These are phyloP conservation scores for Sinopyrophorus schimmeli DNA, from an alignment of 2,888 invertebrate species.

Conservation along the genomic window DNA sequence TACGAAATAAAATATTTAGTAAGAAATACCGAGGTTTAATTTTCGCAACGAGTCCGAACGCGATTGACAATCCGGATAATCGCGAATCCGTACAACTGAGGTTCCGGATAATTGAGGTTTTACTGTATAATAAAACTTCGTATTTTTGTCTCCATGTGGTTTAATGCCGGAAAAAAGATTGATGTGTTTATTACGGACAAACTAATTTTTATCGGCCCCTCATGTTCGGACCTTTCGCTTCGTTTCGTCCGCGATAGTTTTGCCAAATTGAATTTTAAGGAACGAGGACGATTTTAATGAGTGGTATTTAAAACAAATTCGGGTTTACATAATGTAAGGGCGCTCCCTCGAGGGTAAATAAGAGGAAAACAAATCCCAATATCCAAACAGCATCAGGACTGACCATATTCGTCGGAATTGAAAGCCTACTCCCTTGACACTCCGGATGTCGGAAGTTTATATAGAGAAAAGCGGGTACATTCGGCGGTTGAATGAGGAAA, in stretches of 20 bases:
- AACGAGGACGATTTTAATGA: no score
- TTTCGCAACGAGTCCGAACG: no score
- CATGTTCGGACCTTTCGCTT: slow-evolving; percentile 7
- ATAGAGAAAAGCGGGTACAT: slow-evolving; percentile 22
- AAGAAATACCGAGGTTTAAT: no score
- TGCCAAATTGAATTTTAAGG: no score
- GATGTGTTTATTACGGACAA: slow-evolving; percentile 19
- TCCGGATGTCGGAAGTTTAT: slow-evolving; percentile 27
- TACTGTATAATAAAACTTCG: slow-evolving; percentile 27
- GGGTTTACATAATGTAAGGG: no score
- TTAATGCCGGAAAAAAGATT: slow-evolving; percentile 22
- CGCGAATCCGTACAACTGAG: no score
- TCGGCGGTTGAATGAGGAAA: slow-evolving; percentile 28
- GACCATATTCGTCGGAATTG: slow-evolving; percentile 26
- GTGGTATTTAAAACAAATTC: no score
- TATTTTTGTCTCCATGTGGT: slow-evolving; percentile 26
- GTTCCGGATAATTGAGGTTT: no score
- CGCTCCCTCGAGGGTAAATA: no score
- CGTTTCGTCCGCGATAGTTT: slow-evolving; percentile 3
- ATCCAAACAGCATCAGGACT: slow-evolving; percentile 19
- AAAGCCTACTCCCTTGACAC: slow-evolving; percentile 26
- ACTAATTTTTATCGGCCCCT: slow-evolving; percentile 13
- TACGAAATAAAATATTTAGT: no score
- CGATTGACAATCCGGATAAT: no score
- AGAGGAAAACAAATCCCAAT: slow-evolving; percentile 21